Conservation (phyloP, 53 echinoderm and acorn worm species). For the Apostichopus leukothele region DNA sequence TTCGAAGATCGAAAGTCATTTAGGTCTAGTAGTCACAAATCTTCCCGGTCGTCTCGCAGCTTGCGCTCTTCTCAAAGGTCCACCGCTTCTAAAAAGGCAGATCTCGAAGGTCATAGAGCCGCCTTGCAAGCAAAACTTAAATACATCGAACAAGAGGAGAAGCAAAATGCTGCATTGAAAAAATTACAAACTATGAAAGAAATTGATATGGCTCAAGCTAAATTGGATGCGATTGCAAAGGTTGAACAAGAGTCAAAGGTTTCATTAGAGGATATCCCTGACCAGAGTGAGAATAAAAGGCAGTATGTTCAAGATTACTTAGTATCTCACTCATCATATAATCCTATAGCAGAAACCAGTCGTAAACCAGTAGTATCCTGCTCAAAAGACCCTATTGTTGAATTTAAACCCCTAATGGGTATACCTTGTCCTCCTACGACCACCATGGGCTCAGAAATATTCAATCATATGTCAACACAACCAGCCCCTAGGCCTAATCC, state of each 20-base stretch:
- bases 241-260: not conserved
- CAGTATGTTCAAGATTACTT: conserved; percentile 11
- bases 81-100: not conserved
- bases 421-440: not conserved
- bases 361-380: not conserved
- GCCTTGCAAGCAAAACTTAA: not conserved
- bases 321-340: not conserved
- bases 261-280: not conserved
- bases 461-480: not conserved
- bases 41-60: not conserved
- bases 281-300: not conserved
- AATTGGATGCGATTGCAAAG: conserved; percentile 6
- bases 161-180: not conserved
- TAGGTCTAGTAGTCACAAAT: not conserved
- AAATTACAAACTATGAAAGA: not conserved
- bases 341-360: not conserved
- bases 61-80: not conserved
- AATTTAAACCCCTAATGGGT: not conserved
- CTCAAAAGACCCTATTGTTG: not conserved
- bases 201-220: conserved; percentile 4
- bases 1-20: no score
- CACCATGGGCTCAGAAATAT: not conserved
- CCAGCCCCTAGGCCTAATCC: no score
- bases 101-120: not conserved
- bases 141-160: not conserved